Evolutionary conservation across 2,113 vertebrate species (phyloP).

Genomic region (Lycaon pictus): DNA sequence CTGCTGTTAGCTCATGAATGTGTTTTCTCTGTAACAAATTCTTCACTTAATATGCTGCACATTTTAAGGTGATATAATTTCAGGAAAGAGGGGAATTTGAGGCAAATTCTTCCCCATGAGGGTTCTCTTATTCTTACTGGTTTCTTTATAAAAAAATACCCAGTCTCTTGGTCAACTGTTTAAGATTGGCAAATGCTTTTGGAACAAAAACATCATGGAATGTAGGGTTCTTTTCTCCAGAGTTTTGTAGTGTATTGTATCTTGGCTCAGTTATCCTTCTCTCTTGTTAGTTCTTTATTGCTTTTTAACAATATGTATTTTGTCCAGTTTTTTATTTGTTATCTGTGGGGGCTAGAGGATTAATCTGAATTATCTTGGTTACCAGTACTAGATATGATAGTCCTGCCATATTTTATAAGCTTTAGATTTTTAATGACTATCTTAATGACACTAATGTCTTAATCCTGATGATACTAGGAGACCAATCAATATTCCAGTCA

Average conservation of each 20-base stretch:
- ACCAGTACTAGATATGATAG: not conserved
- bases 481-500: not conserved
- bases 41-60: not conserved
- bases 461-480: not conserved
- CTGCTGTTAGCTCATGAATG: not conserved
- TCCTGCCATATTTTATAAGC: not conserved
- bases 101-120: not conserved
- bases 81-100: not conserved
- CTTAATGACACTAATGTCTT: not conserved
- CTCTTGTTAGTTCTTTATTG: not conserved
- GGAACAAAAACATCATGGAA: not conserved
- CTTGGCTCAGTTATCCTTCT: not conserved
- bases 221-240: not conserved
- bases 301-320: not conserved
- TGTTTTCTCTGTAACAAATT: not conserved
- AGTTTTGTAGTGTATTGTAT: not conserved
- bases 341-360: not conserved
- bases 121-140: not conserved
- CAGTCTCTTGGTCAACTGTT: not conserved
- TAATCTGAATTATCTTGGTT: slow-evolving; percentile 9
- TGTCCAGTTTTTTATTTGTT: not conserved
- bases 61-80: not conserved
- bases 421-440: not conserved
- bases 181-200: not conserved
- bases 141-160: not conserved